phyloP scores from a whole-genome alignment of 2,888 invertebrate species.

The Zaprionus bogoriensis region DNA sequence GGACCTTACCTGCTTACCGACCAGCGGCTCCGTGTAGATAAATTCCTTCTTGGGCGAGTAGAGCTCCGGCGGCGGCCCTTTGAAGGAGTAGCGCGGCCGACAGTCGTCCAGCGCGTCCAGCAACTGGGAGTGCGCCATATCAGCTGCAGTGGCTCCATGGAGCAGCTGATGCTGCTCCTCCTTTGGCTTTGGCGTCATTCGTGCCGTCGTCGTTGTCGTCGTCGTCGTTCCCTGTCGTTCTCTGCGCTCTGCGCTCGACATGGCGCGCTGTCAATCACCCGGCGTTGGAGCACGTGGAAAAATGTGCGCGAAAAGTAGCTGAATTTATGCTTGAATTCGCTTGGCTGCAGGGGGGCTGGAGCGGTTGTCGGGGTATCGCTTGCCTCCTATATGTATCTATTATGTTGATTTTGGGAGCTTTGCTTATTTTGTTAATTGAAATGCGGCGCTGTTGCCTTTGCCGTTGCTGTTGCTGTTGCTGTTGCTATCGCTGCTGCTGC shows the following conservation, averaged over 20 bases:
- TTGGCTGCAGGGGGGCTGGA: neutral
- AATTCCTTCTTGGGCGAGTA: slow-evolving; percentile 79
- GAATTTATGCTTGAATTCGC: slow-evolving; percentile 4
- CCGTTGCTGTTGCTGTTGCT: neutral
- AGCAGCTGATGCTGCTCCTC: slow-evolving; percentile 40
- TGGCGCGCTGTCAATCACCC: slow-evolving; percentile 38
- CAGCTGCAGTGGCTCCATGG: neutral
- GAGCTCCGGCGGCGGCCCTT: slow-evolving; percentile 78
- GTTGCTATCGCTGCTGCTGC: neutral
- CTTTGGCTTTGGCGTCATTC: neutral
- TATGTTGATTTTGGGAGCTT: slow-evolving; percentile 47
- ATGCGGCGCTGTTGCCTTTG: slow-evolving; percentile 46
- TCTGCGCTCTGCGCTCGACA: slow-evolving; percentile 31
- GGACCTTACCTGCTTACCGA: slow-evolving; percentile 75
- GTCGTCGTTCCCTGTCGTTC: too few species aligned
- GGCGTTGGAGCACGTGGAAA: slow-evolving; percentile 59
- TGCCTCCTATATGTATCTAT: slow-evolving; percentile 39
- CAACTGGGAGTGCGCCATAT: neutral
- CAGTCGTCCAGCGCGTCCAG: slow-evolving; percentile 33
- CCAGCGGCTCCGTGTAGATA: slow-evolving; percentile 70
- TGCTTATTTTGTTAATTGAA: slow-evolving; percentile 75
- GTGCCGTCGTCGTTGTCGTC: slow-evolving; percentile 1
- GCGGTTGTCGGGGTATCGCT: neutral
- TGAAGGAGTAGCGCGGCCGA: slow-evolving; percentile 68
- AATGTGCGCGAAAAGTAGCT: slow-evolving; percentile 42